These are phyloP conservation scores for Melanophora roralis DNA, from an alignment of 2,888 invertebrate genomes.

Conservation along the genomic window DNA sequence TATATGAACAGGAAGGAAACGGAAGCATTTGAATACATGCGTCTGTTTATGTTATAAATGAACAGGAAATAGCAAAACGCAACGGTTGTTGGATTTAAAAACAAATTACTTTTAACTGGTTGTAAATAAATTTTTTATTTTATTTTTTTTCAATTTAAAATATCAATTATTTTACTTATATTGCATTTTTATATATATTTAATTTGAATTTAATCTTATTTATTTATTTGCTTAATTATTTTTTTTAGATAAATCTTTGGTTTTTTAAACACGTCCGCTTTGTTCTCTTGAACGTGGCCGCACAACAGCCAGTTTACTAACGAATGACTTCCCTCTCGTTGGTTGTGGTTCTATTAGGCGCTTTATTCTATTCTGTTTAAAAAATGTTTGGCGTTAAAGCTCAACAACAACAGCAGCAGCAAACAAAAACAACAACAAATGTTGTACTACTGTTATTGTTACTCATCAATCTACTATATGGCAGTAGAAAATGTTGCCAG, in stretches of 20 bases:
- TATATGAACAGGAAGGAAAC: conserved; percentile 41
- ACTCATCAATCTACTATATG: conserved; percentile 43
- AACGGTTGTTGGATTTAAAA: conserved; percentile 36
- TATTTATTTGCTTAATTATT: background rate
- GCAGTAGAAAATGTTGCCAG: conserved; percentile 24
- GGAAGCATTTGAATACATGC: conserved; percentile 49
- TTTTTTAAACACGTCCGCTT: conserved; percentile 52
- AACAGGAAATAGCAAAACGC: conserved; percentile 46
- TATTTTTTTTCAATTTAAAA: conserved; percentile 2
- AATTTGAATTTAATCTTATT: conserved; percentile 30
- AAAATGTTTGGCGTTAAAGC: conserved; percentile 50
- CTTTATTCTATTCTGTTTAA: conserved; percentile 43
- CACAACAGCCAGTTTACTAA: conserved; percentile 61
- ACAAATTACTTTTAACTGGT: background rate
- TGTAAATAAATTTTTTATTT: background rate
- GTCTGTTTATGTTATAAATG: conserved; percentile 37
- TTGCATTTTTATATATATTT: conserved; percentile 55
- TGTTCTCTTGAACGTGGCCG: conserved; percentile 53
- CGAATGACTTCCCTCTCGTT: conserved; percentile 62
- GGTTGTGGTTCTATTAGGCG: conserved; percentile 56
- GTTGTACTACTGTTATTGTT: conserved; percentile 37
- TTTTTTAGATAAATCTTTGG: conserved; percentile 10
- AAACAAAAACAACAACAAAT: conserved; percentile 25
- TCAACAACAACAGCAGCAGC: conserved; percentile 26
- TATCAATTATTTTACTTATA: conserved; percentile 51